phyloP scores from a whole-genome alignment of 2,888 invertebrate species.

The Cybosia mesomella region DNA sequence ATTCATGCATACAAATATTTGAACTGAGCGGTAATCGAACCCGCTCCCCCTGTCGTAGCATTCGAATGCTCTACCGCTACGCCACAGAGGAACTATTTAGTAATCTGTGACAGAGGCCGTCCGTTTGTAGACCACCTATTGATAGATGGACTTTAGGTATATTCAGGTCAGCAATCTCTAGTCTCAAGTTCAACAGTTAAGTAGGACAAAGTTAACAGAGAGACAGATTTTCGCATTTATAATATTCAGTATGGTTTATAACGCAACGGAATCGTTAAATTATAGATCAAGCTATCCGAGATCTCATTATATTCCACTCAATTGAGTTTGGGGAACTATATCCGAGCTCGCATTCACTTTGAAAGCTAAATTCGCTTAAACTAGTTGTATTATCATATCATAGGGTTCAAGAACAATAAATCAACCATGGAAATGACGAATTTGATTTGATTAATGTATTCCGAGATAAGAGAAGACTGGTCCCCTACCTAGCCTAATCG shows the following conservation, averaged over 20 bases:
- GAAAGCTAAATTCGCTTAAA: background rate
- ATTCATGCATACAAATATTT: too few species aligned
- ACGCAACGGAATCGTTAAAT: background rate
- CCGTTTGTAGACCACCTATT: too few species aligned
- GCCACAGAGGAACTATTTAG: too few species aligned
- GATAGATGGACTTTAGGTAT: too few species aligned
- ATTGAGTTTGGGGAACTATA: background rate
- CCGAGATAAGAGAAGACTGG: background rate
- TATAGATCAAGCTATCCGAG: background rate
- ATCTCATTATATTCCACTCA: background rate
- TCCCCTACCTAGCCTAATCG: background rate
- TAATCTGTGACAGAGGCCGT: too few species aligned
- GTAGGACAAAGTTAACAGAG: too few species aligned
- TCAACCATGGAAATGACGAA: background rate
- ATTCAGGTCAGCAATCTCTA: too few species aligned
- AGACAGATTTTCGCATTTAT: background rate
- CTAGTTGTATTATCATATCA: background rate
- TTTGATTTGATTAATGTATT: slow-evolving; percentile 1
- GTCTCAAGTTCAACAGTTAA: too few species aligned
- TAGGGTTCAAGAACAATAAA: background rate
- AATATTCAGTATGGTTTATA: background rate
- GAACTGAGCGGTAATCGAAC: too few species aligned
- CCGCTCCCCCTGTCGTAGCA: too few species aligned
- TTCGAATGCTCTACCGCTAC: too few species aligned
- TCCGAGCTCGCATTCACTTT: background rate